Conservation (phyloP, 2,888 invertebrate species). For the Sussaba pulchella region DNA sequence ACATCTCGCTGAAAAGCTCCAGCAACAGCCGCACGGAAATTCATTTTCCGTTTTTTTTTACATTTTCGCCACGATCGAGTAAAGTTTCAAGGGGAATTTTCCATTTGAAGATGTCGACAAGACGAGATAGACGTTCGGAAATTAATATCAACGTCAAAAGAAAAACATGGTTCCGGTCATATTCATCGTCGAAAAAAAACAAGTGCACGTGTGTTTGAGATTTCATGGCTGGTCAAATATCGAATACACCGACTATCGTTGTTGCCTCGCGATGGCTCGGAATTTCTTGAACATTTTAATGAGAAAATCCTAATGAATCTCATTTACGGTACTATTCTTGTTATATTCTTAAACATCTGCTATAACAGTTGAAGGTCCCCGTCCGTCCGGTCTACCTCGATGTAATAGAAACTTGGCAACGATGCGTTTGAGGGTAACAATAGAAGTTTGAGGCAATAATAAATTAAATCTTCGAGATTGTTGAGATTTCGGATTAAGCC, state of each 20-base stretch:
- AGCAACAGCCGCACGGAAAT: not conserved
- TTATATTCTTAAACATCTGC: not conserved
- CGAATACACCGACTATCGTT: not conserved
- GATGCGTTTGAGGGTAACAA: not conserved
- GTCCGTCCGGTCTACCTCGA: not conserved
- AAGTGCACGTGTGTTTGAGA: too few species aligned
- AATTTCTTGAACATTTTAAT: not conserved
- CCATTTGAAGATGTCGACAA: not conserved
- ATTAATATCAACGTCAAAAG: constrained; percentile 4
- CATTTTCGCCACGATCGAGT: not conserved
- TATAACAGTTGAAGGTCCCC: not conserved
- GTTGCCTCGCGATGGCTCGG: not conserved
- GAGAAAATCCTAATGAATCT: not conserved
- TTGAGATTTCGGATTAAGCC: not conserved
- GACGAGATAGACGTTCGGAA: not conserved
- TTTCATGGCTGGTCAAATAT: not conserved
- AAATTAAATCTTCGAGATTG: not conserved
- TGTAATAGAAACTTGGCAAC: not conserved
- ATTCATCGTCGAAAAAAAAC: not conserved
- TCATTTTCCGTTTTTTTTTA: not conserved
- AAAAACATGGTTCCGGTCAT: not conserved
- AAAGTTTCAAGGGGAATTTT: not conserved
- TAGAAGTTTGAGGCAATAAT: not conserved
- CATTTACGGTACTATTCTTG: not conserved
- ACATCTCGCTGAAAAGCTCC: not conserved